Evolutionary conservation across 2,113 vertebrate genomes (phyloP).

Genomic region (Machaerirhynchus nigripectus): DNA sequence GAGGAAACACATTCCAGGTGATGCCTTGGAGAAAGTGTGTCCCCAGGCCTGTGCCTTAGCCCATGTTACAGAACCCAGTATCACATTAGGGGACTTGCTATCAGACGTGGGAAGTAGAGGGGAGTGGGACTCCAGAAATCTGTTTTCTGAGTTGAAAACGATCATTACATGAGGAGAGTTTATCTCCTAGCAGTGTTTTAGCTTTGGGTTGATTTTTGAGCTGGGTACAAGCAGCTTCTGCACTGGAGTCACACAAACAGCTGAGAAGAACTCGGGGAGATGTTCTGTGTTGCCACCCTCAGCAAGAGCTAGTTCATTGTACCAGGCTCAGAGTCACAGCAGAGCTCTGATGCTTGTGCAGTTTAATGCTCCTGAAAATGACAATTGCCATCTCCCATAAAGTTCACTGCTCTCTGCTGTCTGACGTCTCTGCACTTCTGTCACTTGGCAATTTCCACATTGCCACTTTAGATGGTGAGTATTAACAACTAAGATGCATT

Average conservation of each 20-base stretch:
- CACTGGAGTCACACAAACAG: not conserved
- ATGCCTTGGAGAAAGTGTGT: not conserved
- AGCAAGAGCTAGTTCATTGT: not conserved
- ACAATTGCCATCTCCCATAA: accelerated
- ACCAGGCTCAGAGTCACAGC: not conserved
- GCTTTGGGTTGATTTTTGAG: not conserved
- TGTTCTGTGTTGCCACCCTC: not conserved
- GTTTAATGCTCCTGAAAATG: not conserved
- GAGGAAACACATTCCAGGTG: not conserved
- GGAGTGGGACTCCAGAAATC: not conserved
- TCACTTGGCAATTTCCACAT: not conserved
- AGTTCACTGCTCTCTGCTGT: not conserved
- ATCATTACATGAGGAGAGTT: not conserved
- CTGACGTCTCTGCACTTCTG: not conserved
- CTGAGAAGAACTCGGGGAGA: not conserved
- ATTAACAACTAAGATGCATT: not conserved
- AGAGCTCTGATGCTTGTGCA: not conserved
- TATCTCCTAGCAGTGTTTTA: not conserved
- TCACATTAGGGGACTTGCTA: accelerated
- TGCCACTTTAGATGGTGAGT: not conserved
- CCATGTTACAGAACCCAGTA: not conserved
- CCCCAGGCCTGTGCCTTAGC: not conserved
- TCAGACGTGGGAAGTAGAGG: not conserved
- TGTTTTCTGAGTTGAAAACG: not conserved
- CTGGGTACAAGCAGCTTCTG: not conserved